Percentiles rank a stretch among this genome's conserved stretches.
Evolutionary conservation across 2,113 vertebrate species (phyloP).

Genomic region (Eulemur rufifrons): DNA sequence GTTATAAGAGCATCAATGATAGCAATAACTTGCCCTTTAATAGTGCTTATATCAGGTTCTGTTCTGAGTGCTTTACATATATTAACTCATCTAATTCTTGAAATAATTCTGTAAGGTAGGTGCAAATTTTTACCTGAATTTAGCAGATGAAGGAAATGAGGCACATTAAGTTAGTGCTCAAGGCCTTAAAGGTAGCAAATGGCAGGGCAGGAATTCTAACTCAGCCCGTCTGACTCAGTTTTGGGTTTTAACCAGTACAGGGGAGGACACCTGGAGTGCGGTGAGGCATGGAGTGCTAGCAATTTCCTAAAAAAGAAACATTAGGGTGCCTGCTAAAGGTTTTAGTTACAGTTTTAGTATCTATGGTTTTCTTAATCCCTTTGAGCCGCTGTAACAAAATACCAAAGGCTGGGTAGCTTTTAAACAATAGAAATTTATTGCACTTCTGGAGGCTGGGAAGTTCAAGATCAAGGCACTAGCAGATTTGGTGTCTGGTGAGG

Average conservation of each 20-base stretch:
- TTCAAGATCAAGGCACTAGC: not conserved
- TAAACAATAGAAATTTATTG: not conserved
- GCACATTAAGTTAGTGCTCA: not conserved
- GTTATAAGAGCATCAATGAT: not conserved
- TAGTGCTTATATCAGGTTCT: not conserved
- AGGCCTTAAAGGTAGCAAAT: not conserved
- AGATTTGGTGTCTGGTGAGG: not conserved
- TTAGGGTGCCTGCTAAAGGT: not conserved
- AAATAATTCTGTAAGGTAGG: not conserved
- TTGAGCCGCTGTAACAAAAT: not conserved
- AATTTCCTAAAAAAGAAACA: not conserved
- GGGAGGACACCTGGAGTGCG: not conserved
- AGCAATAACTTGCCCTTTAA: not conserved
- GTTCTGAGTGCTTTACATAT: not conserved
- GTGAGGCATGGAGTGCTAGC: not conserved
- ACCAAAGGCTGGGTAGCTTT: not conserved
- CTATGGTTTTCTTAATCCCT: not conserved
- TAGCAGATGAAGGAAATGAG: constrained; percentile 20
- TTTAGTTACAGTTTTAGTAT: not conserved
- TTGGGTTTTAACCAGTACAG: not conserved
- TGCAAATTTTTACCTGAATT: constrained; percentile 25
- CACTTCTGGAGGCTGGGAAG: not conserved
- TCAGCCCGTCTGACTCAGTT: not conserved
- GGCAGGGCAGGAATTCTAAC: not conserved
- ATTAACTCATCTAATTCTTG: not conserved